Base-by-base conservation (phyloP, 2,113 vertebrate species). In the Atrichornis clamosus region DNA sequence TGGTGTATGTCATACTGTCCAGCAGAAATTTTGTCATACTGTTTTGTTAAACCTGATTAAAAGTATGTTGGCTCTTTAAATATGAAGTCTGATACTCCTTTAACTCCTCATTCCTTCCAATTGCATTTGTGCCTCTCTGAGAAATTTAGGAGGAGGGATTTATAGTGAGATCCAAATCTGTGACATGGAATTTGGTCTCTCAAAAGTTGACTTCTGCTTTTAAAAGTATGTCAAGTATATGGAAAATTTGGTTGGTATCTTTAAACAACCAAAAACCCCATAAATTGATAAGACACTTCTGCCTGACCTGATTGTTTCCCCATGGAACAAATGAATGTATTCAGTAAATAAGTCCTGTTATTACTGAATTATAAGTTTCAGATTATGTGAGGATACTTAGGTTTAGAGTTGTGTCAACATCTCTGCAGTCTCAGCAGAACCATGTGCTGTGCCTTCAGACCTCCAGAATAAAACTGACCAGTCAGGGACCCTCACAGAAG, bases 401-500 rank as follows among this genome's bases (percentile, higher is more conserved):
- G 11, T 82, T 73, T 23, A 55, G 53, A 64, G 44, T 47, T 62
- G 27, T 41, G 24, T n/a, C 26, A 22, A 19, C 27, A 19, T 44
- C 44, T 53, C 28, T 85, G n/a, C 22, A 49, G 16, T 53, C 47
- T 84, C 32, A 49, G 46, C 60, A 59, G 28, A 65, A 23, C 44
- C 16, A 3, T 19, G 17, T 28, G 5, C 17, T 33, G 10, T 59
- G 53, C 26, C 41, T 87, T 87, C 67, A 50, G 42, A n/a, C 47
- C 39, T 94, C 21, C 30, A n/a, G 46, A 67, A 52, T 33, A 69
- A 68, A 89, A 80, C 37, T 41, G 41, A 8, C 22, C 23, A 18
- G n/a, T 33, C 0, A 0, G 19, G 81, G 28, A 70, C 32, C 11
- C 14, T 41, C 1, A 3, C 20, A 41, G 20, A 62, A 72, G 16